Evolutionary conservation across 2,797 vertebrate genomes (phyloP).

Genomic region (Paedocypris micromegethes): DNA sequence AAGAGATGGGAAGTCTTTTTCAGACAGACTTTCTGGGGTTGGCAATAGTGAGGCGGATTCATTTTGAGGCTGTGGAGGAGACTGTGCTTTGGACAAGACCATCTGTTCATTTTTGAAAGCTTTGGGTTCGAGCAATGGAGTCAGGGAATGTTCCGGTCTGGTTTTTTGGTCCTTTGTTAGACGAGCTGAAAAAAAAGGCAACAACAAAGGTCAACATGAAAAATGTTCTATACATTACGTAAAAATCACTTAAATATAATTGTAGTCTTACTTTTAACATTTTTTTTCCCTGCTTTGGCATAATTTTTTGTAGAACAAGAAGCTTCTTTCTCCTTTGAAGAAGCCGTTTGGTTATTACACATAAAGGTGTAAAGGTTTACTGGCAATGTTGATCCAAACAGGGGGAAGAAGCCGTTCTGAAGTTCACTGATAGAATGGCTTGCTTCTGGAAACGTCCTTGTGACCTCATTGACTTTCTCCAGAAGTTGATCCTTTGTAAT

Average conservation of each 20-base stretch:
- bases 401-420: conserved; percentile 45
- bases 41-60: conserved; percentile 6
- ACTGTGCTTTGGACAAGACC: conserved; percentile 8
- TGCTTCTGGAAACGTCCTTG: conserved; percentile 39
- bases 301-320: background rate
- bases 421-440: conserved; percentile 53
- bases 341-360: conserved; percentile 49
- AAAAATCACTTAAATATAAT: background rate
- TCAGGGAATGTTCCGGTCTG: too few species aligned
- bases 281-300: background rate
- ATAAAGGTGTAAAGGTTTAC: conserved; percentile 57
- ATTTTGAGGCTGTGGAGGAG: conserved; percentile 8
- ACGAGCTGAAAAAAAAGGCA: too few species aligned
- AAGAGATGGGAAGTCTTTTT: conserved; percentile 58
- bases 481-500: conserved; percentile 55
- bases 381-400: conserved; percentile 53
- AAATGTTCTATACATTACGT: background rate
- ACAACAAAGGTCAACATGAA: background rate
- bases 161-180: conserved; percentile 24
- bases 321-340: background rate
- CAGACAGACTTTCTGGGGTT: background rate
- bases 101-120: background rate
- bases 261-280: conserved; percentile 48
- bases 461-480: conserved; percentile 58
- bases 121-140: too few species aligned